Conservation (phyloP, 2,888 invertebrate genomes). For the Caenorhabditis sulstoni region DNA sequence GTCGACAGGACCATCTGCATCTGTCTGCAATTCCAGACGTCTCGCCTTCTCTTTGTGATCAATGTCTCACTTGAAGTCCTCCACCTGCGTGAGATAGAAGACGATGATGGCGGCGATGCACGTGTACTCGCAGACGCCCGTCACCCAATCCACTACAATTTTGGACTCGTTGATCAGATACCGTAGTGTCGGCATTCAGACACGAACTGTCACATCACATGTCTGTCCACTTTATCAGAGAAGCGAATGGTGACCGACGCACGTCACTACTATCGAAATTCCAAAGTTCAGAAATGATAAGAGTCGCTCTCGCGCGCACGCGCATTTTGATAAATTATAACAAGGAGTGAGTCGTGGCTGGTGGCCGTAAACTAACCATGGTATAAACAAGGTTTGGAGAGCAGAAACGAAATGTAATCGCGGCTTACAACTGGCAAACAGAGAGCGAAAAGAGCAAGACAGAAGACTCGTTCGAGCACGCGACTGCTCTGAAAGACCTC, state of each 20-base stretch:
- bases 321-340: slow-evolving; percentile 20
- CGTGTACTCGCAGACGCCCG: slow-evolving; percentile 53
- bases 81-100: slow-evolving; percentile 42
- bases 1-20: slow-evolving; percentile 46
- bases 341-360: slow-evolving; percentile 8
- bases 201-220: slow-evolving; percentile 27
- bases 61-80: slow-evolving; percentile 48
- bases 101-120: slow-evolving; percentile 45
- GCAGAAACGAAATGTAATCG: slow-evolving; percentile 43
- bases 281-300: slow-evolving; percentile 42
- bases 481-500: slow-evolving; percentile 41
- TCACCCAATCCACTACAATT: slow-evolving; percentile 40
- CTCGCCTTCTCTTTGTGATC: background rate
- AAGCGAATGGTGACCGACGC: slow-evolving; percentile 4
- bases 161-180: slow-evolving; percentile 42
- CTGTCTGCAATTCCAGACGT: slow-evolving; percentile 29
- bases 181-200: background rate
- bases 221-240: slow-evolving; percentile 12
- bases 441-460: slow-evolving; percentile 37
- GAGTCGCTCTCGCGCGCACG: slow-evolving; percentile 5
- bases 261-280: slow-evolving; percentile 31
- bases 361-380: slow-evolving; percentile 26
- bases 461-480: slow-evolving; percentile 44
- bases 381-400: slow-evolving; percentile 46
- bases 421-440: slow-evolving; percentile 49